Conservation (phyloP, 2,797 vertebrate genomes). For the Sebastes cheni region DNA sequence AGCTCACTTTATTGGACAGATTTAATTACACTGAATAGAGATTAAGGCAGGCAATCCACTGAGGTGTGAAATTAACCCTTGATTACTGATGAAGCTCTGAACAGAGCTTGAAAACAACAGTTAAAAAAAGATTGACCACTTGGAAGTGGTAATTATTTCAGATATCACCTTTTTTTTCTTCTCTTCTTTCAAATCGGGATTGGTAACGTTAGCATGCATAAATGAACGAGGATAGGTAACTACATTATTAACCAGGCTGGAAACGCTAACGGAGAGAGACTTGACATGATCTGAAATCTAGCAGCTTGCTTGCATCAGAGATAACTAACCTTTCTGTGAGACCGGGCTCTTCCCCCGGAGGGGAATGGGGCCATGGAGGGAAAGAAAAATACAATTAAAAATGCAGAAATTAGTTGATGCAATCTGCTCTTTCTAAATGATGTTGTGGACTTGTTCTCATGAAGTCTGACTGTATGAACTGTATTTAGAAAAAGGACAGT, state of each 20-base stretch:
- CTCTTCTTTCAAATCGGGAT: conserved; percentile 26
- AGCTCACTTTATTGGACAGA: conserved; percentile 98
- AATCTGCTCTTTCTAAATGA: conserved; percentile 66
- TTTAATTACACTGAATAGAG: conserved; percentile 99
- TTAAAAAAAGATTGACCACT: conserved; percentile 75
- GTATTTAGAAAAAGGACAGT: conserved; percentile 4
- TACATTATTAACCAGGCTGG: conserved; percentile 74
- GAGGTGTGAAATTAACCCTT: conserved; percentile 99
- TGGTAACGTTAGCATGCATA: conserved; percentile 57
- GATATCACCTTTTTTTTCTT: conserved; percentile 54
- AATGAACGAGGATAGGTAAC: conserved; percentile 63
- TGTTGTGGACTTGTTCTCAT: conserved; percentile 25
- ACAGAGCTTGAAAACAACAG: conserved; percentile 75
- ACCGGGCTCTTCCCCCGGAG: conserved; percentile 65
- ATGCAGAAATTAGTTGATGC: conserved; percentile 74
- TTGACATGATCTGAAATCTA: conserved; percentile 78
- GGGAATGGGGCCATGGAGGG: conserved; percentile 38
- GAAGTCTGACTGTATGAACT: conserved; percentile 24
- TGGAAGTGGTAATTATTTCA: conserved; percentile 73
- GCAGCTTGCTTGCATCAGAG: conserved; percentile 79
- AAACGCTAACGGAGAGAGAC: conserved; percentile 72
- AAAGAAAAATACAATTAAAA: conserved; percentile 75
- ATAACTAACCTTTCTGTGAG: conserved; percentile 77
- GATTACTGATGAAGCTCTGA: conserved; percentile 89
- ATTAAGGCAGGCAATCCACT: conserved; percentile 97